A percentile compares a stretch with the other conserved stretches of the same genome.
phyloP scores from a whole-genome alignment of 2,797 vertebrate species.

The Loris lydekkerianus region DNA sequence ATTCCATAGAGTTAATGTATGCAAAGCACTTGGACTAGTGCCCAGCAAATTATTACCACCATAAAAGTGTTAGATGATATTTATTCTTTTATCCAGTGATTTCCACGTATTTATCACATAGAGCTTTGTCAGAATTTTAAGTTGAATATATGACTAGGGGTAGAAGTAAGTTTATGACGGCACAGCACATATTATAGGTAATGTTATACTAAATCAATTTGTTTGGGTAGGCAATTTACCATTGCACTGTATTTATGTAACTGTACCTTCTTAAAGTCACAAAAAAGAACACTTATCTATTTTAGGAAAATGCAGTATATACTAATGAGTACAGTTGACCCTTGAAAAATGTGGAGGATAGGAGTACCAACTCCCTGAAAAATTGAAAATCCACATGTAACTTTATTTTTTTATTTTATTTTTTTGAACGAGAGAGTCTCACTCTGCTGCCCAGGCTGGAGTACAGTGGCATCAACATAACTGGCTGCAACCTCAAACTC shows the following conservation, averaged over 20 bases:
- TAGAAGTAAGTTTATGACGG: background rate
- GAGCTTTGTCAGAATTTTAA: slow-evolving; percentile 16
- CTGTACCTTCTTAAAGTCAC: background rate
- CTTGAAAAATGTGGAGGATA: background rate
- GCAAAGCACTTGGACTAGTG: background rate
- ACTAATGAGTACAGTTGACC: background rate
- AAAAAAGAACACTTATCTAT: slow-evolving; percentile 20
- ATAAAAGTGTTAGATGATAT: background rate
- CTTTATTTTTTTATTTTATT: too few relatives aligned
- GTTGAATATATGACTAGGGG: background rate
- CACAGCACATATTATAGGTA: background rate
- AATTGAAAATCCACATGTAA: background rate
- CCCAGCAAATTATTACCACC: background rate
- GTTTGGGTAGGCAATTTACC: background rate
- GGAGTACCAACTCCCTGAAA: too few relatives aligned
- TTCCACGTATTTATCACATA: background rate
- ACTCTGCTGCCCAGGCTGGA: background rate
- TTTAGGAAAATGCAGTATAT: slow-evolving; percentile 23
- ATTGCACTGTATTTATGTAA: background rate
- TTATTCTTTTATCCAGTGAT: background rate
- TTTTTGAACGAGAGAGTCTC: background rate
- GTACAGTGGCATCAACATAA: background rate
- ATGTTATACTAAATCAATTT: background rate
- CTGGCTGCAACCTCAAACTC: background rate
- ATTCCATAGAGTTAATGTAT: background rate